Evolutionary conservation across 2,797 vertebrate genomes (phyloP), one percentile per base, ranked within the genome.

Genomic region (Notolepis coatsorum): DNA sequence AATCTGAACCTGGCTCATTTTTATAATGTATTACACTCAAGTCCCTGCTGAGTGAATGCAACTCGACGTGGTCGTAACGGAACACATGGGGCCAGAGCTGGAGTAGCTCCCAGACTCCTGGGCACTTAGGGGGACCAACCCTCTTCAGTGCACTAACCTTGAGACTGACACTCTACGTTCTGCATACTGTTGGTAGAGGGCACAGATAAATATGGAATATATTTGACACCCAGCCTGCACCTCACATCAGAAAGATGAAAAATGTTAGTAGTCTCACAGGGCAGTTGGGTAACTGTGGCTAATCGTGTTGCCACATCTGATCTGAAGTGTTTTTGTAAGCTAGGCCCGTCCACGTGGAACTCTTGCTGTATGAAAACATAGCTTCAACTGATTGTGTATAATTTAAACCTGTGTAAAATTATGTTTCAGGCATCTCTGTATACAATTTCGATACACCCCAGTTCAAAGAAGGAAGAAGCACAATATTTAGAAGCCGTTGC

Each of bases 1-100:
- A 77, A 80, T 69, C 61, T 9, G 23, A 79, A 61, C 48, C 52
- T 61, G 47, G 75, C 79, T 85, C 77, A 71, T 90, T 89, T 91
- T 91, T 86, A 89, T 84, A 81, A 77, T 74, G 61, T 81, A 86
- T 90, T 82, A 91, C 56, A 77, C 85, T 91, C 82, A 88, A 90
- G 75, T 64, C 42, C 61, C 46, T 52, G 56, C 35, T 57, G 48
- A 75, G 46, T 68, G 53, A 73, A 75, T 69, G 41, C 43, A 64
- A 66, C 52, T 46, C 46, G 45, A 58, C 39, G 24, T 69, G 58
- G 59, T 64, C 72, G 69, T 62, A 48, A 64, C 43, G 10, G 1
- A 50, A 23, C 35, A 61, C 51, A 51, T 33, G 18, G 35, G 21
- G 47, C 13, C 25, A 35, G 13, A 66, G 23, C 12, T 5, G 18